Conservation (phyloP, 2,888 invertebrate genomes). For the Lathronympha strigana region DNA sequence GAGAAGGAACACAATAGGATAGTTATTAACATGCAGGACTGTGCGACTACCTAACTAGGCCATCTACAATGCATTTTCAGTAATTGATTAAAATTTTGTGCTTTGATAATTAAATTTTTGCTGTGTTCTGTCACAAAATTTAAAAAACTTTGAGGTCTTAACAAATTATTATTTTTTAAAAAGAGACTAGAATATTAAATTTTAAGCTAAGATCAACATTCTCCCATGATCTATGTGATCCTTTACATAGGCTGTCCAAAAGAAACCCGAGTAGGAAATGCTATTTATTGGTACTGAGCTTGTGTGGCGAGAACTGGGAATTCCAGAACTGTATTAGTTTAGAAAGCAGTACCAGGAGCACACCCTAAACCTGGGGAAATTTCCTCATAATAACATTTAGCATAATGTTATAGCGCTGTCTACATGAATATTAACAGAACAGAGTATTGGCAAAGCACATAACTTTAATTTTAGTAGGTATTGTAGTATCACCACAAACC, state of each 20-base stretch:
- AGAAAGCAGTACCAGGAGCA: too few species aligned
- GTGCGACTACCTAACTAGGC: conserved; percentile 4
- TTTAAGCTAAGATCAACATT: too few species aligned
- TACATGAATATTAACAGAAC: background rate
- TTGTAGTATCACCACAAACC: conserved; percentile 28
- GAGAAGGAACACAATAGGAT: conserved; percentile 12
- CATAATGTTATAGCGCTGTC: background rate
- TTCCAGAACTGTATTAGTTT: too few species aligned
- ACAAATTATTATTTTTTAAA: too few species aligned
- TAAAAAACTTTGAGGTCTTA: background rate
- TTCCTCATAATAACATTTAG: too few species aligned
- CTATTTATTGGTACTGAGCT: too few species aligned
- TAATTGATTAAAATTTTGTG: background rate
- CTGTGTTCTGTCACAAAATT: background rate
- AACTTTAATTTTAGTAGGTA: background rate
- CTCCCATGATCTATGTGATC: too few species aligned
- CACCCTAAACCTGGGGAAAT: too few species aligned
- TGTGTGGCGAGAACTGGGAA: too few species aligned
- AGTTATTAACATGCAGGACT: conserved; percentile 24
- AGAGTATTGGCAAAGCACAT: background rate
- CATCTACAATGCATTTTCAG: conserved; percentile 17
- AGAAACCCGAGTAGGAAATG: too few species aligned
- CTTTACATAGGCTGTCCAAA: too few species aligned
- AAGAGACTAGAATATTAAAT: too few species aligned
- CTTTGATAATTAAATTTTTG: background rate